These are phyloP conservation scores for Pardalotus punctatus DNA, from an alignment of 2,113 vertebrate species.

Conservation along the genomic window DNA sequence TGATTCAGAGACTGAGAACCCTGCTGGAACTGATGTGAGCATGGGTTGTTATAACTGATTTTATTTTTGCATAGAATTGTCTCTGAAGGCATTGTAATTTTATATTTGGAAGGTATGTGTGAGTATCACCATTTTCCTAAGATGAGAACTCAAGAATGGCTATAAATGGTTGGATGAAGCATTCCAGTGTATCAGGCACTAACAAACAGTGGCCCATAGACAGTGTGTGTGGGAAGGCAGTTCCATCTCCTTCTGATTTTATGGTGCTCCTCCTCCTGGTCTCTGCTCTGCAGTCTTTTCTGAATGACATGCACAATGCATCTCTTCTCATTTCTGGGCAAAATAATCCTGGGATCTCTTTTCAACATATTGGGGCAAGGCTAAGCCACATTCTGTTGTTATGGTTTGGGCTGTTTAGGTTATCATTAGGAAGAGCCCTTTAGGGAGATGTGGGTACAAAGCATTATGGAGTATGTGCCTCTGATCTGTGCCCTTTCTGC, in stretches of 20 bases:
- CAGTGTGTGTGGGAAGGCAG: not conserved
- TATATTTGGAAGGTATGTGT: not conserved
- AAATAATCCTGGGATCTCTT: not conserved
- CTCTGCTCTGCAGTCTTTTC: not conserved
- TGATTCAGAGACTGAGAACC: not conserved
- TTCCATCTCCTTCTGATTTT: not conserved
- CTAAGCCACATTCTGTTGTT: not conserved
- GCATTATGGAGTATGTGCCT: not conserved
- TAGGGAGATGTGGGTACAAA: not conserved
- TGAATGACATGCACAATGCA: not conserved
- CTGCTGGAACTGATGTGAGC: not conserved
- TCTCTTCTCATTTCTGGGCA: not conserved
- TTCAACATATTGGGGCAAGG: accelerated
- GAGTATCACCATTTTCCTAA: not conserved
- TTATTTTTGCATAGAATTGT: not conserved
- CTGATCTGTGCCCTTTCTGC: not conserved
- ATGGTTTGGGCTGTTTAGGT: not conserved
- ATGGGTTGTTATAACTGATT: not conserved
- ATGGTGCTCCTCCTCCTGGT: not conserved
- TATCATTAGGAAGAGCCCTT: not conserved
- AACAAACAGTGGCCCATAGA: not conserved
- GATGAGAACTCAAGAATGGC: not conserved
- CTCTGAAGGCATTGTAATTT: not conserved
- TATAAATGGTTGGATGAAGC: not conserved
- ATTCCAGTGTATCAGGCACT: not conserved